A percentile compares a stretch with the other conserved stretches of the same genome.
These are phyloP conservation scores for Phycodurus eques DNA, from an alignment of 2,113 vertebrate species.

Conservation along the genomic window DNA sequence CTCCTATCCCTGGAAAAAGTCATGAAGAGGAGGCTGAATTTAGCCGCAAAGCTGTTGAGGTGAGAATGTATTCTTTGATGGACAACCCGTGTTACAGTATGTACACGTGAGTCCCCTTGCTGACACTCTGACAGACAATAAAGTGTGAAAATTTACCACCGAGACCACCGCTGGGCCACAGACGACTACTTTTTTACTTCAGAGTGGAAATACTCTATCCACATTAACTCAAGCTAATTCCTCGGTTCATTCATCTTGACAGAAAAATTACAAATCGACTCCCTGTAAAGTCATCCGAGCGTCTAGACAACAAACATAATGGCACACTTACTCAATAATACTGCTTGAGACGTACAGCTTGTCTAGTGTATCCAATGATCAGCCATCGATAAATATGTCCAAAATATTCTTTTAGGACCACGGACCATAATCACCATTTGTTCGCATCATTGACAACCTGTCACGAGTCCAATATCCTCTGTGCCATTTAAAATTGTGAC, in stretches of 20 bases:
- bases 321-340: background rate
- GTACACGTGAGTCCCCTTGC: slow-evolving; percentile 9
- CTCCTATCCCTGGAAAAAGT: slow-evolving; percentile 20
- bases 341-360: background rate
- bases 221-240: slow-evolving; percentile 2
- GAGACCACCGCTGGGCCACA: background rate
- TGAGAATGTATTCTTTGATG: slow-evolving; percentile 16
- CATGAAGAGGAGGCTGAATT: slow-evolving; percentile 38
- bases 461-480: slow-evolving; percentile 9
- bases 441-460: slow-evolving; percentile 33
- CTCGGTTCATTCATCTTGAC: slow-evolving; percentile 14
- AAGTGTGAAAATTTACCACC: slow-evolving; percentile 21
- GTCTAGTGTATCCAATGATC: slow-evolving; percentile 26
- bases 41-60: slow-evolving; percentile 18
- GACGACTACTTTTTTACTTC: background rate
- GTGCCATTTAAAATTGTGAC: slow-evolving; percentile 10
- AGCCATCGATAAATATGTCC: slow-evolving; percentile 22
- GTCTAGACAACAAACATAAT: background rate
- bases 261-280: background rate
- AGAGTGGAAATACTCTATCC: background rate
- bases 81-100: slow-evolving; percentile 4
- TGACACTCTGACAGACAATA: slow-evolving; percentile 11
- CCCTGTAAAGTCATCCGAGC: background rate
- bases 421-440: slow-evolving; percentile 29
- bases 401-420: slow-evolving; percentile 6